Percentiles rank a stretch among this genome's conserved stretches.
phyloP scores from a whole-genome alignment of 1,140 invertebrate genomes.

The Cheumatopsyche charites region DNA sequence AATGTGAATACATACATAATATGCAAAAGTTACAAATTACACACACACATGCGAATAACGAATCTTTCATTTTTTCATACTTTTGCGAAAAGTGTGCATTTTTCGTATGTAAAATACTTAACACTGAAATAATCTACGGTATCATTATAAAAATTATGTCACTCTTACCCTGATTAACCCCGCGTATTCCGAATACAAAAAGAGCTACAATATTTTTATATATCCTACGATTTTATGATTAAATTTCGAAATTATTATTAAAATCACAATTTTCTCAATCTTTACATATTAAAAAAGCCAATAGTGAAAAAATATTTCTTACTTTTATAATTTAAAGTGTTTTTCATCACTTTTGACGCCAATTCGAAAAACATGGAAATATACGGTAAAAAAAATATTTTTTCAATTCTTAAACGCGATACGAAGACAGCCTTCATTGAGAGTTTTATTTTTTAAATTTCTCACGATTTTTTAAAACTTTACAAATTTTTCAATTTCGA shows the following conservation, averaged over 20 bases:
- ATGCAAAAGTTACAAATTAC: too few species aligned
- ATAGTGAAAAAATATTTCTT: constrained; percentile 33
- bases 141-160: constrained; percentile 52
- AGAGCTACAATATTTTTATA: constrained; percentile 25
- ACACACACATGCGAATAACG: too few species aligned
- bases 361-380: background rate
- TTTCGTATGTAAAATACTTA: background rate
- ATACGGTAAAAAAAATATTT: constrained; percentile 24
- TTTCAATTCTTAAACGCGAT: constrained; percentile 21
- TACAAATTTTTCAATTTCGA: too few species aligned
- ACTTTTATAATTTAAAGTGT: constrained; percentile 8
- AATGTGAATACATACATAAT: too few species aligned
- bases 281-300: constrained; percentile 29
- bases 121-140: background rate
- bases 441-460: constrained; percentile 13
- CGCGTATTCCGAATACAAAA: constrained; percentile 53
- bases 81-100: constrained; percentile 4
- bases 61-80: too few species aligned
- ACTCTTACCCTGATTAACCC: constrained; percentile 64
- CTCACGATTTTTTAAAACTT: constrained; percentile 2
- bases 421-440: constrained; percentile 14
- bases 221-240: constrained; percentile 54
- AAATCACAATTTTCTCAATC: constrained; percentile 41
- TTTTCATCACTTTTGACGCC: constrained; percentile 13
- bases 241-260: constrained; percentile 50